These are phyloP conservation scores for Pyralis farinalis DNA, from an alignment of 2,888 invertebrate species.

Conservation along the genomic window DNA sequence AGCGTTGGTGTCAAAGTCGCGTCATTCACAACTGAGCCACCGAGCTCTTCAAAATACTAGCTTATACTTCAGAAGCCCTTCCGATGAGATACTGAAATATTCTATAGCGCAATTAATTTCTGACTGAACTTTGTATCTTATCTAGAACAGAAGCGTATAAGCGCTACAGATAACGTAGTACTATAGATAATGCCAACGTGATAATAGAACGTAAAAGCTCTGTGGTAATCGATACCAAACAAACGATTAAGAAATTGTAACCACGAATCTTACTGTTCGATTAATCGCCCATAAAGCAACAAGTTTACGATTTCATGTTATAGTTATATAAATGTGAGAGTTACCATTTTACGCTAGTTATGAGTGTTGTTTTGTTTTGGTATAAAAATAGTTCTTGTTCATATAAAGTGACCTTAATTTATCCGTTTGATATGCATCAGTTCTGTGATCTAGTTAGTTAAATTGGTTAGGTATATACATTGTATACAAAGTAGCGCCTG, in stretches of 20 bases:
- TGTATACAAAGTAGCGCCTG: neutral
- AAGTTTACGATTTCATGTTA: constrained; percentile 5
- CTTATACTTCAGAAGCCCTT: too few relatives aligned
- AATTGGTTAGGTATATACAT: constrained; percentile 28
- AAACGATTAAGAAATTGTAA: constrained; percentile 4
- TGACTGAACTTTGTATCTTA: too few relatives aligned
- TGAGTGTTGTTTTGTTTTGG: constrained; percentile 1
- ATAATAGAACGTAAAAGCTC: neutral
- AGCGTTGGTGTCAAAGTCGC: too few relatives aligned
- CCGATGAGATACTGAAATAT: too few relatives aligned
- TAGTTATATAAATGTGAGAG: constrained; percentile 1
- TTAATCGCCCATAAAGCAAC: constrained; percentile 2
- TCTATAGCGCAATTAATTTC: too few relatives aligned
- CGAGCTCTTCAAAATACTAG: too few relatives aligned
- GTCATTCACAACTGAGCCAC: too few relatives aligned
- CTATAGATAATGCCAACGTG: neutral
- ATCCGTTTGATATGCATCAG: constrained; percentile 37
- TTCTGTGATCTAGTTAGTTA: constrained; percentile 40
- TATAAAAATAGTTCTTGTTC: constrained; percentile 29
- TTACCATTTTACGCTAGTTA: neutral
- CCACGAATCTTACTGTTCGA: neutral
- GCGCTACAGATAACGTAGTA: too few relatives aligned
- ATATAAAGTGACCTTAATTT: constrained; percentile 65
- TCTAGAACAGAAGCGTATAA: too few relatives aligned
- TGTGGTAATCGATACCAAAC: neutral